phyloP scores from a whole-genome alignment of 2,888 invertebrate genomes.

The Tipula lateralis region DNA sequence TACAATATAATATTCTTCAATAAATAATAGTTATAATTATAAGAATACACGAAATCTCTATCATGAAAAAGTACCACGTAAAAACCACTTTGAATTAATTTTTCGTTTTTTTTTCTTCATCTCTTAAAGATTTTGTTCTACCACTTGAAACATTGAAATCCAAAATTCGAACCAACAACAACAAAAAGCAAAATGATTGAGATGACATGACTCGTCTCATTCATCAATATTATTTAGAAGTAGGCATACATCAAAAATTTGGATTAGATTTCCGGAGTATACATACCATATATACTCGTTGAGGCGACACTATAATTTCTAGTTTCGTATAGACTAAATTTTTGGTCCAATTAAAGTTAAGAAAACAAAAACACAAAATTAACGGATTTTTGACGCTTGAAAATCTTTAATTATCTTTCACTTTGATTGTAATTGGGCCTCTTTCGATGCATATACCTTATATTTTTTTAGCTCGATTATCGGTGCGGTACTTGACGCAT shows the following conservation, averaged over 20 bases:
- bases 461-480: background rate
- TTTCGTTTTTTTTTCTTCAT: background rate
- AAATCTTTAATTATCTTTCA: background rate
- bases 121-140: background rate
- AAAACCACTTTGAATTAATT: slow-evolving; percentile 20
- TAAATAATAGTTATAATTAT: slow-evolving; percentile 24
- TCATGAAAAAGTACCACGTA: background rate
- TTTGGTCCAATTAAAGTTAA: background rate
- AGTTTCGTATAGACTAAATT: background rate
- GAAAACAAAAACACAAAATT: background rate
- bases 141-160: slow-evolving; percentile 19
- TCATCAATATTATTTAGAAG: background rate
- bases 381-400: slow-evolving; percentile 6
- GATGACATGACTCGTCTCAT: slow-evolving; percentile 19
- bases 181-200: background rate
- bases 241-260: background rate
- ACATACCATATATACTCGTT: background rate
- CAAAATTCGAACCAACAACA: background rate
- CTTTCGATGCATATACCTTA: background rate
- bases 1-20: background rate
- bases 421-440: background rate
- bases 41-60: background rate
- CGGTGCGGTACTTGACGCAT: background rate
- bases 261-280: slow-evolving; percentile 13
- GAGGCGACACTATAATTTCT: background rate